Evolutionary conservation across 1,140 invertebrate genomes (phyloP), one percentile per base, ranked within the genome.

Genomic region (Zaprionus camerounensis): DNA sequence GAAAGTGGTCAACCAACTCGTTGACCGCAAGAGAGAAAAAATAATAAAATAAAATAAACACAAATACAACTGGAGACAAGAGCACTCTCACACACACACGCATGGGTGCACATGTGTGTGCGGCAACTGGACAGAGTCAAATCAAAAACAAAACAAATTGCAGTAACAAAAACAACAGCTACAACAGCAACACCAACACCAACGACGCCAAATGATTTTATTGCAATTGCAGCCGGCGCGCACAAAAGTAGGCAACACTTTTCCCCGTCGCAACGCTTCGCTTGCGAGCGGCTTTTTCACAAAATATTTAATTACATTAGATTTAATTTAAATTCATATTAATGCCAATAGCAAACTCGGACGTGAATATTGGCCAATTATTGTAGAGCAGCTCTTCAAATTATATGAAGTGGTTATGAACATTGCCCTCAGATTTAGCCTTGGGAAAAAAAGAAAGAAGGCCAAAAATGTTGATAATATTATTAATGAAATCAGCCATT

Each of bases 1-100:
- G 85, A 90, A 90, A 90, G 85, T 90, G 85, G 85, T 90, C 85
- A 90, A 90, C 85, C 85, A 90, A 90, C 85, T 91, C 85, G 85
- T 85, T 85, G 81, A 90, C 85, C 85, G 65, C 85, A 88, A 84
- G 81, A 88, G 85, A 84, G 85, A 90, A 90, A 90, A 82, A 83
- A 87, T 81, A 87, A 87, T 87, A 87, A 88, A 87, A 87, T 80
- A 85, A 88, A 88, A 87, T 83, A 87, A 87, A 88, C 84, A 87
- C 80, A 87, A 61, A 73, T 69, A 79, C 71, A 78, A 41, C 72
- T 70, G 68, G 71, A 70, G 44, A 63, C 24, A 67, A 78, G 58
- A 13, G 36, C 41, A 41, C 46, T 28, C 53, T 49, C 49, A 57
- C 38, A 44, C 24, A 46, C 5, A 57, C 15, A 22, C 12, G 26